Evolutionary conservation across 2,797 vertebrate genomes (phyloP), one percentile per base, ranked within the genome.

Genomic region (Phoxinus dragarum): DNA sequence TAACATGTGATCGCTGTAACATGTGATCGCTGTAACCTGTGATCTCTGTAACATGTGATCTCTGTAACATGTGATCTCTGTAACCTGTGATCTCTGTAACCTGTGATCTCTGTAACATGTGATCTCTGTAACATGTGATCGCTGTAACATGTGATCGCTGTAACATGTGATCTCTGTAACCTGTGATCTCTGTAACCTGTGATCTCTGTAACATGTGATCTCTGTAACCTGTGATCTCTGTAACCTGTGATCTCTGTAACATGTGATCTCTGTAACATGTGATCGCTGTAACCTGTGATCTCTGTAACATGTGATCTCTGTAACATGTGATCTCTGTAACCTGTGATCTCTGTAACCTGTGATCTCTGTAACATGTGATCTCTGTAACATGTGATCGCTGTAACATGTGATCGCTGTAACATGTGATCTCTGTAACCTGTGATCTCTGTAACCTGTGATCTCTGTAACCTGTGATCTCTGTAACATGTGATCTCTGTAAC

Each of bases 1-100:
- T 34, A 11, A 56, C 98, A 98, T 97, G 84, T 42, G 42, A 10
- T 11, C 12, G 1, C 34, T 9, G 47, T 34, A 11, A 56, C 98
- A 98, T 97, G 84, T 10, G 42, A 9, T 42, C 4, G 1, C 34
- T 9, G 47, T 34, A 11, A 56, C 98, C 98, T 97, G 84, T 92
- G 84, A 10, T 11, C 40, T 42, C 42, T 42, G 42, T 42, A 42
- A 42, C 9, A 2, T 42, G 42, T 42, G 42, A 10, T 10, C 42
- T n/a, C 42, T 42, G 42, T 42, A 42, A 42, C 42, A 2, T 42
- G 42, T 42, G 42, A 10, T 11, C 12, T 12, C 34, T 9, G 47
- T 34, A 7, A 56, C 97, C 98, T 97, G 84, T 42, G 42, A 10
- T 3, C 12, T 12, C 34, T 9, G 47, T 34, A 7, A 56, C 98